These are phyloP conservation scores for Fopius arisanus DNA, from an alignment of 1,140 invertebrate genomes.

Conservation along the genomic window DNA sequence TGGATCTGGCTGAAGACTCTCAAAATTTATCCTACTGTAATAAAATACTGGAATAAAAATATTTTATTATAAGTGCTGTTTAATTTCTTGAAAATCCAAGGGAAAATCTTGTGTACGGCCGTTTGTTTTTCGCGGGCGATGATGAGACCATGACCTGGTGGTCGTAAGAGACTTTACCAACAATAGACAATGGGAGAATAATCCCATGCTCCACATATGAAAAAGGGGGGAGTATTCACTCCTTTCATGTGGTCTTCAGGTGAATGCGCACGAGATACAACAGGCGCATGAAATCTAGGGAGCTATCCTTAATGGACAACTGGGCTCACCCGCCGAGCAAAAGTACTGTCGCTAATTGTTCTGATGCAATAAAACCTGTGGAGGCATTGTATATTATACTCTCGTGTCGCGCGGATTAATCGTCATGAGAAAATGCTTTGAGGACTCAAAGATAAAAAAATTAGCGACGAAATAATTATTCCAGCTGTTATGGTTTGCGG, in stretches of 20 bases:
- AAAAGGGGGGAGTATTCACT: neutral
- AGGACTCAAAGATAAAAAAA: neutral
- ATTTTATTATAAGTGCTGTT: too few relatives aligned
- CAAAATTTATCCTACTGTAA: too few relatives aligned
- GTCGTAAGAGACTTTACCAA: neutral
- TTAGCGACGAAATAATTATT: neutral
- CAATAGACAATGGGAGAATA: constrained; percentile 18
- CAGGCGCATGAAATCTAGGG: constrained; percentile 4
- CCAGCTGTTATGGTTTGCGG: neutral
- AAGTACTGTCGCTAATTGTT: constrained; percentile 33
- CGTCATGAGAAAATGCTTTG: constrained; percentile 31
- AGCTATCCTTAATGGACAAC: constrained; percentile 29
- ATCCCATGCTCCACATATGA: constrained; percentile 30
- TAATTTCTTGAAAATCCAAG: too few relatives aligned
- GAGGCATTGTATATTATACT: constrained; percentile 19
- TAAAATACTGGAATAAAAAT: too few relatives aligned
- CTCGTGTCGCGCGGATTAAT: constrained; percentile 23
- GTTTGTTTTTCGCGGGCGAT: neutral
- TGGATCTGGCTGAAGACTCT: too few relatives aligned
- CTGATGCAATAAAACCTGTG: constrained; percentile 26
- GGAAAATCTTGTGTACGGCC: neutral
- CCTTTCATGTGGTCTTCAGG: constrained; percentile 20
- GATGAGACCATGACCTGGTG: constrained; percentile 26
- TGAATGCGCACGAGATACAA: constrained; percentile 21
- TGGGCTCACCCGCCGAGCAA: constrained; percentile 11